These are phyloP conservation scores for Drosophila meridiana DNA, from an alignment of 2,888 invertebrate genomes.

Conservation along the genomic window DNA sequence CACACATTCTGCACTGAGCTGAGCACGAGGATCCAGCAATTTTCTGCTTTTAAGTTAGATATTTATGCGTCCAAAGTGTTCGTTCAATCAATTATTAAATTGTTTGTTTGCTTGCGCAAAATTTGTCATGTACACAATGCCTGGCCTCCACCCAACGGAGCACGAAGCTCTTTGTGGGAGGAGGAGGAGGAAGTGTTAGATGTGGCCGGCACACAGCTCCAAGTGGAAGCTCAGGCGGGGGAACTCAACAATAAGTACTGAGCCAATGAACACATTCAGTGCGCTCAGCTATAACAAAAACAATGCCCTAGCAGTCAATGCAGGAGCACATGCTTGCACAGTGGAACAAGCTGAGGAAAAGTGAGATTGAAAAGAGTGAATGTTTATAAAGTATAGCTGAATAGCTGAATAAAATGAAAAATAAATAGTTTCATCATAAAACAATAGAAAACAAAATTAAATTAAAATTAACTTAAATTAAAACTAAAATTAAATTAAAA, in stretches of 20 bases:
- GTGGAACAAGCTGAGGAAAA: constrained; percentile 15
- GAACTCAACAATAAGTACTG: constrained; percentile 25
- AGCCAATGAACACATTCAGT: constrained; percentile 58
- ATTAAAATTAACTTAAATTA: too few species aligned
- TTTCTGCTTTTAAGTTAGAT: constrained; percentile 20
- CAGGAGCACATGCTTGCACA: constrained; percentile 15
- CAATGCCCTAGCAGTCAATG: constrained; percentile 28
- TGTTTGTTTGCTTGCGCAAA: constrained; percentile 47
- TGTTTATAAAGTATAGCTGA: too few species aligned
- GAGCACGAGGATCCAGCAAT: background rate
- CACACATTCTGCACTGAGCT: background rate
- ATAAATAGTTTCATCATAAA: too few species aligned
- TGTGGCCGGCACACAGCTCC: background rate
- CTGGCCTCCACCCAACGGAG: constrained; percentile 39
- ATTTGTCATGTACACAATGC: constrained; percentile 45
- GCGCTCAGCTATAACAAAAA: constrained; percentile 56
- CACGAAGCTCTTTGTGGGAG: constrained; percentile 1
- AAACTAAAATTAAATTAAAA: too few species aligned
- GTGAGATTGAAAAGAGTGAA: background rate
- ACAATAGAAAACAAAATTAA: too few species aligned
- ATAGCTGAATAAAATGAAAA: too few species aligned
- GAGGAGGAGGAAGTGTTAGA: background rate
- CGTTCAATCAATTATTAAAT: constrained; percentile 61
- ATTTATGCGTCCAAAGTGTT: constrained; percentile 30
- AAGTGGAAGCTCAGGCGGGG: constrained; percentile 5